Conservation (phyloP, 2,888 invertebrate genomes). For the Cylindroiulus punctatus region DNA sequence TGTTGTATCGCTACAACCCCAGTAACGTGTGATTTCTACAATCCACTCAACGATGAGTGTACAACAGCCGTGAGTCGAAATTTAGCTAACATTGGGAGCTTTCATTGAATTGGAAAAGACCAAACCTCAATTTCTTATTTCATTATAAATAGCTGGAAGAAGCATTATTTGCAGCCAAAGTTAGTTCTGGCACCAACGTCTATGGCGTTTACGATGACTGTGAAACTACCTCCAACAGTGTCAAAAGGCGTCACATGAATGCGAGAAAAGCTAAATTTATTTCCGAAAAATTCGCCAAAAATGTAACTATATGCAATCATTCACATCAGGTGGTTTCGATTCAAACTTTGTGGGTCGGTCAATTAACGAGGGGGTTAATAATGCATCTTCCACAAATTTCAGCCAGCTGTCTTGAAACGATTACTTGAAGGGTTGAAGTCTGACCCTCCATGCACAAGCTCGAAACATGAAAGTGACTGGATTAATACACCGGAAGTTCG, state of each 20-base stretch:
- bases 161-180: background rate
- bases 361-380: background rate
- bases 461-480: slow-evolving; percentile 58
- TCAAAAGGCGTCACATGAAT: background rate
- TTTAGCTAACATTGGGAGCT: background rate
- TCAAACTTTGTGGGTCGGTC: no score
- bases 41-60: background rate
- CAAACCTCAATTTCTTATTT: background rate
- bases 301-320: background rate
- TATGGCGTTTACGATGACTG: slow-evolving; percentile 52
- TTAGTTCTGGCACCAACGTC: slow-evolving; percentile 6
- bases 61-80: slow-evolving; percentile 44
- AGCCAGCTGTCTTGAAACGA: background rate
- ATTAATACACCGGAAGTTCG: slow-evolving; percentile 60
- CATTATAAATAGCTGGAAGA: background rate
- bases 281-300: background rate
- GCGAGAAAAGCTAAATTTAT: background rate
- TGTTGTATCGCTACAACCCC: slow-evolving; percentile 49
- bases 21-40: slow-evolving; percentile 50
- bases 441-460: slow-evolving; percentile 60
- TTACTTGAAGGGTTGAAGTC: slow-evolving; percentile 35
- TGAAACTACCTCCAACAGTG: background rate
- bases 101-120: background rate
- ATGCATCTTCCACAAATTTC: background rate
- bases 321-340: background rate